phyloP scores from a whole-genome alignment of 2,888 invertebrate genomes.

The Automeris io region DNA sequence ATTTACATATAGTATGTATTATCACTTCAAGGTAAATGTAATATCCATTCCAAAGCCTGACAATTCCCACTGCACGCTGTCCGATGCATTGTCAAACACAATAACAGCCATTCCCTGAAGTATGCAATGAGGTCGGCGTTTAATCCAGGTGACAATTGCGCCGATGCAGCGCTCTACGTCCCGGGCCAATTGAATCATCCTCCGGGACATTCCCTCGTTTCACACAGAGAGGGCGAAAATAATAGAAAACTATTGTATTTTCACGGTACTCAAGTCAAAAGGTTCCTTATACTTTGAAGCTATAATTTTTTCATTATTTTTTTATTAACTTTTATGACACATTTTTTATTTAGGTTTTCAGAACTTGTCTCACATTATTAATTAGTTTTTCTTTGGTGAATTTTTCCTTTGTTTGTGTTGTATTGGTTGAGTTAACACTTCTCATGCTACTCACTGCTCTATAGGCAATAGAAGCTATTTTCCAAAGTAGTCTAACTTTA shows the following conservation, averaged over 20 bases:
- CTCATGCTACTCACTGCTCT: too few species aligned
- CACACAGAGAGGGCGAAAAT: constrained; percentile 14
- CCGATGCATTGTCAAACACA: not conserved
- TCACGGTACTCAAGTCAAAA: not conserved
- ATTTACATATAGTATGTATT: too few species aligned
- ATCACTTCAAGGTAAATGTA: too few species aligned
- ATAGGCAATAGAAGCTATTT: too few species aligned
- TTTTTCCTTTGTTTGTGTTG: too few species aligned
- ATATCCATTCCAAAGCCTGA: not conserved
- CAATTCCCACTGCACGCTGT: not conserved
- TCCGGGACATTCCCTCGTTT: constrained; percentile 26
- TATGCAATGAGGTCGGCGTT: constrained; percentile 1
- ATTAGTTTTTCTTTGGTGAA: too few species aligned
- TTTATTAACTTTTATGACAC: too few species aligned
- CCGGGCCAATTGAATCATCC: constrained; percentile 41
- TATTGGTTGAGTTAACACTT: too few species aligned
- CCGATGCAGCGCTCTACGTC: constrained; percentile 16
- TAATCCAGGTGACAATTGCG: constrained; percentile 26
- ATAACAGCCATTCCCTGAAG: not conserved
- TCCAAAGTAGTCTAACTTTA: too few species aligned
- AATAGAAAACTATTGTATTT: not conserved
- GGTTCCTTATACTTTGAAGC: not conserved
- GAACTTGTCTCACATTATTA: too few species aligned
- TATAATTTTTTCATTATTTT: too few species aligned
- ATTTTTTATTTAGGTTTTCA: too few species aligned